Conservation (phyloP, 2,113 vertebrate genomes). For the Festucalex cinctus region DNA sequence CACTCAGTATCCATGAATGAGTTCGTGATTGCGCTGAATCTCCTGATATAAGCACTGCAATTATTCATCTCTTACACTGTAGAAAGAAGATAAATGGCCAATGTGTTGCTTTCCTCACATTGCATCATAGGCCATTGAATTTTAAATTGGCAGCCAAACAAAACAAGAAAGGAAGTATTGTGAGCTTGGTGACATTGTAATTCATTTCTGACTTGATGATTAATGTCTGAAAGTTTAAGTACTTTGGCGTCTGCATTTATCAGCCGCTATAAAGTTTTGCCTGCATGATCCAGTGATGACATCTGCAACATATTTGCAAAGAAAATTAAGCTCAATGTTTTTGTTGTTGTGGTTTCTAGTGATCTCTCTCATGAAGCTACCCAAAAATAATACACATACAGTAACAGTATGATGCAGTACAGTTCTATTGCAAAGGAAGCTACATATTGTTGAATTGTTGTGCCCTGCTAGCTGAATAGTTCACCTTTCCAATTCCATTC, state of each 20-base stretch:
- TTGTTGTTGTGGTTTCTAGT: neutral
- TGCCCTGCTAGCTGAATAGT: neutral
- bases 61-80: neutral
- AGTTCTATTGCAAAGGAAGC: neutral
- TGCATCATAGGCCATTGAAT: too few species aligned
- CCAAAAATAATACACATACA: neutral
- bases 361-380: neutral
- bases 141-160: neutral
- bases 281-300: neutral
- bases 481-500: too few species aligned
- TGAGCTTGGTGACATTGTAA: neutral
- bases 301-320: too few species aligned
- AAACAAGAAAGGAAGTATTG: neutral
- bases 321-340: neutral
- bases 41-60: neutral
- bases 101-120: neutral
- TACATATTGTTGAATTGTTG: neutral
- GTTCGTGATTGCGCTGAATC: neutral
- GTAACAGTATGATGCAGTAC: neutral
- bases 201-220: neutral
- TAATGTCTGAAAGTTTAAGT: neutral
- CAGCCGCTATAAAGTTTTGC: neutral
- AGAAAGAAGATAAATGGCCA: neutral
- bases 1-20: slow-evolving; percentile 1
- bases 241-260: neutral